Percentiles rank a stretch among this genome's conserved stretches.
Evolutionary conservation across 2,888 invertebrate genomes (phyloP).

Genomic region (Acanthopleura granulata): DNA sequence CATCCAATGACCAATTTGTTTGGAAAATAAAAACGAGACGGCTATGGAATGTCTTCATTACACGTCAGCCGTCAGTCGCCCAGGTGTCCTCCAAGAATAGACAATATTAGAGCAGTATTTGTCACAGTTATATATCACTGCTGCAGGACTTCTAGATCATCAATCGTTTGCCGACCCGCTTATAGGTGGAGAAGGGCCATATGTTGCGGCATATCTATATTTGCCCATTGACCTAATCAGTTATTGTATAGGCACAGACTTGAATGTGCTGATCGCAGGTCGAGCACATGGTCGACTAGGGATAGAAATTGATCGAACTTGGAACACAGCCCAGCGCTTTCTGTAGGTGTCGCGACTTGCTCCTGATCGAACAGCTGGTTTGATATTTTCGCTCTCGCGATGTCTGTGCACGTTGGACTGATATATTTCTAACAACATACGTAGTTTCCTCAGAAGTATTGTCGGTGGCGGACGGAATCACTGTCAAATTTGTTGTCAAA

Average conservation of each 20-base stretch:
- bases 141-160: background rate
- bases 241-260: constrained; percentile 3
- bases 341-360: constrained; percentile 18
- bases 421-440: no score
- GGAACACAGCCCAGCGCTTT: constrained; percentile 9
- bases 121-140: background rate
- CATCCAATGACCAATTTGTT: no score
- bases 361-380: constrained; percentile 3
- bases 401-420: constrained; percentile 10
- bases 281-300: constrained; percentile 3
- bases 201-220: constrained; percentile 10
- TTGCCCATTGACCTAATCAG: background rate
- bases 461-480: no score
- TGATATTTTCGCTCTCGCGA: constrained; percentile 1
- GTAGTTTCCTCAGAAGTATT: no score
- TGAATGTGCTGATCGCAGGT: constrained; percentile 14
- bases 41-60: no score
- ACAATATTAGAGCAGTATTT: background rate
- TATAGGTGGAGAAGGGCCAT: background rate
- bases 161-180: background rate
- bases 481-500: no score
- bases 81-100: background rate
- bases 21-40: no score
- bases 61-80: background rate
- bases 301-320: constrained; percentile 15